Conservation (phyloP, 2,888 invertebrate species). For the Bugula neritina region DNA sequence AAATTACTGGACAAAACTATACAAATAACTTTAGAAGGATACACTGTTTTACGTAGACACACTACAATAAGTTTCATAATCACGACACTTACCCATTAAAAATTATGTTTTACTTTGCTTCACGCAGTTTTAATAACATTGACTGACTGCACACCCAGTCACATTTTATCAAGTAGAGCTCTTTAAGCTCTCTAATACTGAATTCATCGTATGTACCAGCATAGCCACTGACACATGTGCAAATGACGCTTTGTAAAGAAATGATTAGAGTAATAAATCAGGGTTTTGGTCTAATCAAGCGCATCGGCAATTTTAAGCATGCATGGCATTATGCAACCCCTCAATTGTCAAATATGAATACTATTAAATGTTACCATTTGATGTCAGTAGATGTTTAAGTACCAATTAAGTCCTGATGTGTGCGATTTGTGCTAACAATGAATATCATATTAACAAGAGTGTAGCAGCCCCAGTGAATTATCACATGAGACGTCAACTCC, state of each 20-base stretch:
- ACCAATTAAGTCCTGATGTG: neutral
- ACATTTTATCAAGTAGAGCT: too few species aligned
- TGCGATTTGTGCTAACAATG: neutral
- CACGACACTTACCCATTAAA: too few species aligned
- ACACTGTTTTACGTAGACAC: too few species aligned
- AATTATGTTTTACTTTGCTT: too few species aligned
- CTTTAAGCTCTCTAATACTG: neutral
- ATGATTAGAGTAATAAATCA: constrained; percentile 24
- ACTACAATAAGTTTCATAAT: too few species aligned
- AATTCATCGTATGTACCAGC: constrained; percentile 66
- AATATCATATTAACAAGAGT: neutral
- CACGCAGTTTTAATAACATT: too few species aligned
- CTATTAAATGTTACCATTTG: neutral
- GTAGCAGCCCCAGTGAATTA: neutral
- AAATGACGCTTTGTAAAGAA: constrained; percentile 37
- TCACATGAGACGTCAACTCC: neutral
- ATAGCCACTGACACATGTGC: constrained; percentile 40
- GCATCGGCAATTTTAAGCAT: constrained; percentile 17
- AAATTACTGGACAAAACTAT: too few species aligned
- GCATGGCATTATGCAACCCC: constrained; percentile 2
- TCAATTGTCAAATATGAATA: neutral
- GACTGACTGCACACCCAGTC: too few species aligned
- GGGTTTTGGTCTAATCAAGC: neutral
- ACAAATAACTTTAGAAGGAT: too few species aligned
- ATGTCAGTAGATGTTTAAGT: neutral